Conservation (phyloP, 1,140 invertebrate genomes). For the Neodiprion virginianus region DNA sequence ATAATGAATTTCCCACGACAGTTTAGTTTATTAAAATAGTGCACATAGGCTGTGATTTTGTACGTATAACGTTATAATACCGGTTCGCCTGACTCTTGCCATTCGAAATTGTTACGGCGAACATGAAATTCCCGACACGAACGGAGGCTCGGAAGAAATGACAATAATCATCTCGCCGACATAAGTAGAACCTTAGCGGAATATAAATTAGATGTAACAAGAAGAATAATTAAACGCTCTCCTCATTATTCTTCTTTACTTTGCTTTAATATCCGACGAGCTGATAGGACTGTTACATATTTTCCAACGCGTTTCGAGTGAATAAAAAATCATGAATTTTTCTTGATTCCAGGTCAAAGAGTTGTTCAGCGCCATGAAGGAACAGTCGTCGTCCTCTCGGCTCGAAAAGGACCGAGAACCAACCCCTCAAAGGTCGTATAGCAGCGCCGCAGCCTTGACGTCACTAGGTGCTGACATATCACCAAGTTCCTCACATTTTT, state of each 20-base stretch:
- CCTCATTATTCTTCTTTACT: not conserved
- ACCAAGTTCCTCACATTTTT: constrained; percentile 84
- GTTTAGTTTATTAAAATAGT: no score
- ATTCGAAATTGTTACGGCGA: not conserved
- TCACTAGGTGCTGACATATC: constrained; percentile 80
- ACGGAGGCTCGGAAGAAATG: no score
- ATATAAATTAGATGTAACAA: not conserved
- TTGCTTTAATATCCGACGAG: not conserved
- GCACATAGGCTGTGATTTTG: no score
- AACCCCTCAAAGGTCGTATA: constrained; percentile 62
- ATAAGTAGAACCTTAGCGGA: not conserved
- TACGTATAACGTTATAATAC: not conserved
- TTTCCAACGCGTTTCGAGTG: not conserved
- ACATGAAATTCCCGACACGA: not conserved
- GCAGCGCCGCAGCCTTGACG: constrained; percentile 70
- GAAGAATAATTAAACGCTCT: no score
- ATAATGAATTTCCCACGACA: no score
- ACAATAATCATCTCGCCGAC: no score
- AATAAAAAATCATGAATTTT: not conserved
- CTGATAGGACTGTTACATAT: not conserved
- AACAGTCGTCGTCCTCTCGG: constrained; percentile 63
- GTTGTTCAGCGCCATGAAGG: constrained; percentile 74
- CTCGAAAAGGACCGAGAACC: constrained; percentile 47
- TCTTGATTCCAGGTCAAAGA: constrained; percentile 67
- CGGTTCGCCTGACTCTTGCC: not conserved